These are phyloP conservation scores for Rhea americana DNA, from an alignment of 2,113 vertebrate species.

Conservation along the genomic window DNA sequence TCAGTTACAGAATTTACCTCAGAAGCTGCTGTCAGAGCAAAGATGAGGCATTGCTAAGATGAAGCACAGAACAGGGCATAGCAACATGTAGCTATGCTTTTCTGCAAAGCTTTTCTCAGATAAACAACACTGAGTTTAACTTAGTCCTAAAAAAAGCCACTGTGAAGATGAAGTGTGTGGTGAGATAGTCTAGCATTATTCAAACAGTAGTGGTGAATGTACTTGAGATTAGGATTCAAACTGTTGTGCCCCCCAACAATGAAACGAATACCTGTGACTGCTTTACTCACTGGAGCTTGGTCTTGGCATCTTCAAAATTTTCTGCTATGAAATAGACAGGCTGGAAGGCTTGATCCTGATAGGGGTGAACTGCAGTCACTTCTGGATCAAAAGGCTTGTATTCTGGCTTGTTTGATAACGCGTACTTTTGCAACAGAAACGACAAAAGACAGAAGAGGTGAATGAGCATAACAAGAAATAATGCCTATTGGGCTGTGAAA, in stretches of 20 bases:
- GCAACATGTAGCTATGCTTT: background rate
- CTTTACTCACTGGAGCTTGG: constrained; percentile 77
- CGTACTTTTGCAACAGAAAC: constrained; percentile 68
- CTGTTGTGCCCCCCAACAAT: accelerated
- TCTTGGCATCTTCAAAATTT: constrained; percentile 85
- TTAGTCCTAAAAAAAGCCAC: background rate
- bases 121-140: background rate
- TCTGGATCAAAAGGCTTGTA: constrained; percentile 81
- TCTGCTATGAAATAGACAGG: constrained; percentile 86
- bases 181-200: background rate
- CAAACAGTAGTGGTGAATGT: background rate
- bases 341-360: constrained; percentile 85
- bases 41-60: background rate
- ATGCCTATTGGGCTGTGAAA: background rate
- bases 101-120: background rate
- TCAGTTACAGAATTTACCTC: background rate
- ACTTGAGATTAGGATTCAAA: background rate
- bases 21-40: background rate
- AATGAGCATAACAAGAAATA: background rate
- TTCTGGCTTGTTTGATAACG: constrained; percentile 83
- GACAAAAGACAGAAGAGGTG: background rate
- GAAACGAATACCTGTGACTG: background rate
- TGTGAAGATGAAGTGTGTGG: background rate
- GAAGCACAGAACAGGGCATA: background rate
- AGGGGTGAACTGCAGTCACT: constrained; percentile 77